Conservation (phyloP, 2,113 vertebrate genomes). For the Etheostoma cragini region DNA sequence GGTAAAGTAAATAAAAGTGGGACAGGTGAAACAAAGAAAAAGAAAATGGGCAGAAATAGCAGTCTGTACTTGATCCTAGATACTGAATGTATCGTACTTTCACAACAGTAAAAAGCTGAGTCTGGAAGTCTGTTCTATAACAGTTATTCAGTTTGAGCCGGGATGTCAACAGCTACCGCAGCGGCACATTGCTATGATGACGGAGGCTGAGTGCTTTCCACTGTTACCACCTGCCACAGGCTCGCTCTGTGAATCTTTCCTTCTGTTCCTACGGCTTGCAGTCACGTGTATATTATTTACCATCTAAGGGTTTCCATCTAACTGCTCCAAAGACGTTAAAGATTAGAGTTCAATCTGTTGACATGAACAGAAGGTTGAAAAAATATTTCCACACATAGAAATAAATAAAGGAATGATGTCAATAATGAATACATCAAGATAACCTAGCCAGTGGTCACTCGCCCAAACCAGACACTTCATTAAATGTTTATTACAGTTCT, state of each 20-base stretch:
- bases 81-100: neutral
- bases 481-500: neutral
- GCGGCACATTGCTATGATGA: slow-evolving; percentile 22
- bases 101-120: neutral
- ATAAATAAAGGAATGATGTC: neutral
- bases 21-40: slow-evolving; percentile 38
- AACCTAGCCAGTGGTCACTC: neutral
- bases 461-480: neutral
- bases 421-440: neutral
- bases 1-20: slow-evolving; percentile 12
- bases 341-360: neutral
- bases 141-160: slow-evolving; percentile 19
- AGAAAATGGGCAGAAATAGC: neutral
- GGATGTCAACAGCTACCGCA: slow-evolving; percentile 53
- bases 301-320: neutral
- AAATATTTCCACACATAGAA: neutral
- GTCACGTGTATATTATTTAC: neutral
- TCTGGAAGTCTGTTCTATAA: slow-evolving; percentile 31
- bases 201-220: slow-evolving; percentile 61
- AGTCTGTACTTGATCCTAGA: slow-evolving; percentile 12
- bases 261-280: neutral
- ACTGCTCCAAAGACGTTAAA: neutral
- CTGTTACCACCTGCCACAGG: slow-evolving; percentile 54
- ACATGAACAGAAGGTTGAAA: neutral
- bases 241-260: slow-evolving; percentile 3